Conservation (phyloP, 2,113 vertebrate species). For the Geococcyx californianus region DNA sequence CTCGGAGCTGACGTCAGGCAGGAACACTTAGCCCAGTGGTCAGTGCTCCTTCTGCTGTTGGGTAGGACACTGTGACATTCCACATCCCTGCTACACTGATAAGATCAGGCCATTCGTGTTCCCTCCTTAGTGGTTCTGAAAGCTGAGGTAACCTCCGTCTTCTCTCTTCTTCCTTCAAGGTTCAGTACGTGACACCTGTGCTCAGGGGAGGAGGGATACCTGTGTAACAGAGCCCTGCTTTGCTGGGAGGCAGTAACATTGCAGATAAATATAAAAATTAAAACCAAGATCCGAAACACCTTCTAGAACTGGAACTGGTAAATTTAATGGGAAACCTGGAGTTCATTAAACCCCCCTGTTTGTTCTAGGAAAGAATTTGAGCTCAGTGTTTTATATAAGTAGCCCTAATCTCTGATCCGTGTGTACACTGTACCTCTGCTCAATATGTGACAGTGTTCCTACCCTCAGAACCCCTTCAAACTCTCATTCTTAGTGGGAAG, state of each 20-base stretch:
- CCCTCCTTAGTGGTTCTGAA: neutral
- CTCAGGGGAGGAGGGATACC: neutral
- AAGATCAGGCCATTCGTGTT: neutral
- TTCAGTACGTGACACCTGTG: neutral
- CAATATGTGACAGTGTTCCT: neutral
- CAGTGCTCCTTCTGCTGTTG: neutral
- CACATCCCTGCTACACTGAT: neutral
- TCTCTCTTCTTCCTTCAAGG: neutral
- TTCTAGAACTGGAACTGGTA: neutral
- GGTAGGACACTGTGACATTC: neutral
- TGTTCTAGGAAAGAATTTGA: neutral
- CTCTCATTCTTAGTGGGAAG: neutral
- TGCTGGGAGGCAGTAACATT: neutral
- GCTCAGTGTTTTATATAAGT: accelerated
- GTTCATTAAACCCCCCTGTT: neutral
- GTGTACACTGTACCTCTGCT: neutral
- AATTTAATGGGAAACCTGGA: neutral
- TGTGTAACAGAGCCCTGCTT: neutral
- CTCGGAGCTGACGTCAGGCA: neutral
- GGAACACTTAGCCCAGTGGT: neutral
- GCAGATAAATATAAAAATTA: neutral
- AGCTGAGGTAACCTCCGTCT: neutral
- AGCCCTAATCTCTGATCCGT: neutral
- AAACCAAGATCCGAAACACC: neutral
- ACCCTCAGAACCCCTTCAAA: neutral